These are phyloP conservation scores for Hydroisotoma schaefferi DNA, from an alignment of 2,888 invertebrate genomes.

Conservation along the genomic window DNA sequence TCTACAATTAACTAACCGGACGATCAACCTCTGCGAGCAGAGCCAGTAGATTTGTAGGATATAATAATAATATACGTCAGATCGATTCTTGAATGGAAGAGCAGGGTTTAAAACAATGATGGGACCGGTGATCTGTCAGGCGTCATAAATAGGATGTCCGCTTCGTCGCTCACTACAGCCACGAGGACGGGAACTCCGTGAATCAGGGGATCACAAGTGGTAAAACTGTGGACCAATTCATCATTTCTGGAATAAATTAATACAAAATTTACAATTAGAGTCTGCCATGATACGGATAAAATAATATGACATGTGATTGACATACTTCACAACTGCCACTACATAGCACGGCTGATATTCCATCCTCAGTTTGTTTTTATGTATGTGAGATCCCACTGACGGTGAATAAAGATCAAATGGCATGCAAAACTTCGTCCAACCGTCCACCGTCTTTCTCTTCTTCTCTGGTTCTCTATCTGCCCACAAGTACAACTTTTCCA, in stretches of 20 bases:
- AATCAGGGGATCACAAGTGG: slow-evolving; percentile 12
- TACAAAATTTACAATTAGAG: neutral
- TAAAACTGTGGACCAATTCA: slow-evolving; percentile 25
- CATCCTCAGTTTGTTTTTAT: neutral
- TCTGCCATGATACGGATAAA: neutral
- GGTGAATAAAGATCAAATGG: slow-evolving; percentile 16
- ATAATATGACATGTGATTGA: neutral
- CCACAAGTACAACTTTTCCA: slow-evolving; percentile 28
- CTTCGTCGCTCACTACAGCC: slow-evolving; percentile 30
- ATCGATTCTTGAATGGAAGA: neutral
- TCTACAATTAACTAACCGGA: no score
- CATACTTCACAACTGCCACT: slow-evolving; percentile 13
- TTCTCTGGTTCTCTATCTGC: neutral
- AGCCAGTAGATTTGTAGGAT: no score
- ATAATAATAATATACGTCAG: neutral
- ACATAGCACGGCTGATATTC: slow-evolving; percentile 8
- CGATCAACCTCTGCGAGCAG: neutral
- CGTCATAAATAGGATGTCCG: slow-evolving; percentile 26
- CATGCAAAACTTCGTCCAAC: neutral
- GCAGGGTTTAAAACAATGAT: slow-evolving; percentile 24
- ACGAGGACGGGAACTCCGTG: slow-evolving; percentile 29
- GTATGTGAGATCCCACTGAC: neutral
- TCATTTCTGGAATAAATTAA: slow-evolving; percentile 18
- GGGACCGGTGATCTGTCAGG: slow-evolving; percentile 28
- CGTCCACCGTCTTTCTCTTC: neutral